Conservation (phyloP, 2,888 invertebrate species). For the Euproctis similis region DNA sequence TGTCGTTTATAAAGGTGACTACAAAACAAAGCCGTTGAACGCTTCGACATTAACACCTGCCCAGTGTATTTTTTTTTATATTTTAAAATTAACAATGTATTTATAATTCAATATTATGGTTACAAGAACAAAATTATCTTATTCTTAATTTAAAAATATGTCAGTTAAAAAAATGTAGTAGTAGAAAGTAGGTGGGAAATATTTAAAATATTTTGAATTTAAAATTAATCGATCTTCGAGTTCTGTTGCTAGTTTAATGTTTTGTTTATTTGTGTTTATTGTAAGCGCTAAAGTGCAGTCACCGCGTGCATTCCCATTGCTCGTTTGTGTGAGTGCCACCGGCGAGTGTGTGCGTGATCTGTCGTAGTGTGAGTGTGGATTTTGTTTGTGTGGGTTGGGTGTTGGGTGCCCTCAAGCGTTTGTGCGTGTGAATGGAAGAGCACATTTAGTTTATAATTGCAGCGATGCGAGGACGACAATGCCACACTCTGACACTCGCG, state of each 20-base stretch:
- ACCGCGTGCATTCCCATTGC: slow-evolving; percentile 71
- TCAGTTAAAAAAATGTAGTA: slow-evolving; percentile 12
- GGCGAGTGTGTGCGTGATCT: slow-evolving; percentile 38
- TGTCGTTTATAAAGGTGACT: slow-evolving; percentile 70
- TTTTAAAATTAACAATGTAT: too few relatives aligned
- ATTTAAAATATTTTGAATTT: slow-evolving; percentile 22
- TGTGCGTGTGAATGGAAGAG: slow-evolving; percentile 75
- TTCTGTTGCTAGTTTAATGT: slow-evolving; percentile 58
- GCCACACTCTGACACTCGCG: slow-evolving; percentile 47
- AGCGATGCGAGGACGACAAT: slow-evolving; percentile 69
- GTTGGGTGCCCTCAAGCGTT: slow-evolving; percentile 62
- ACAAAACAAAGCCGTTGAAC: slow-evolving; percentile 69
- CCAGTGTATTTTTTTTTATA: slow-evolving; percentile 36
- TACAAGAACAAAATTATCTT: slow-evolving; percentile 3
- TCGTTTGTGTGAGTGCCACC: slow-evolving; percentile 47
- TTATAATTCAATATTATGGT: slow-evolving; percentile 12
- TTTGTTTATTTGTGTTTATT: slow-evolving; percentile 75
- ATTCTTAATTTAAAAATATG: slow-evolving; percentile 17
- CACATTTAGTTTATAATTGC: slow-evolving; percentile 76
- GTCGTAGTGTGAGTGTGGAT: slow-evolving; percentile 49
- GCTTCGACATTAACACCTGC: slow-evolving; percentile 64
- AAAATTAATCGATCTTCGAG: slow-evolving; percentile 46
- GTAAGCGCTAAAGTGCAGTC: slow-evolving; percentile 74
- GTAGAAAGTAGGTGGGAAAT: slow-evolving; percentile 6
- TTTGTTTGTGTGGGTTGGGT: slow-evolving; percentile 38